Evolutionary conservation across 2,797 vertebrate species (phyloP).

Genomic region (Varecia variegata): DNA sequence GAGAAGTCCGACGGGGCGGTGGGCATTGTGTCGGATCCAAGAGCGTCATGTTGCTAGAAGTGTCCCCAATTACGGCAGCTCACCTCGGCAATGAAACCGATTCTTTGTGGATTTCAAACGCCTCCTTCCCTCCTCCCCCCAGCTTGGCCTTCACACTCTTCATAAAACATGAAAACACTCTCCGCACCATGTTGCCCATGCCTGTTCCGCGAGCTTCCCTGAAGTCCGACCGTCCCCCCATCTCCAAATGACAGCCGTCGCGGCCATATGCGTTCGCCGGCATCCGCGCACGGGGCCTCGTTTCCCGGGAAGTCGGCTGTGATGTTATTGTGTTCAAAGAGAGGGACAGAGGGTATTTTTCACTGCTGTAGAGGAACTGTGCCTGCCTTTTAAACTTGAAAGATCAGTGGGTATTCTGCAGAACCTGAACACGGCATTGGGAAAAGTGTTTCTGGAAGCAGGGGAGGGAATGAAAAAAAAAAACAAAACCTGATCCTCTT

Average conservation of each 20-base stretch:
- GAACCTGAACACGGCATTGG: background rate
- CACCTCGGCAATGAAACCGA: background rate
- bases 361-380: accelerated
- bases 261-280: background rate
- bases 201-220: accelerated
- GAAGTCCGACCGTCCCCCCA: background rate
- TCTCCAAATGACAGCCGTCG: background rate
- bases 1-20: background rate
- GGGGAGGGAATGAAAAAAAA: too few relatives aligned
- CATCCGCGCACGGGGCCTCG: background rate
- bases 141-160: conserved; percentile 58
- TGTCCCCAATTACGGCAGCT: background rate
- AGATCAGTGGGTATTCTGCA: background rate
- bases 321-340: conserved; percentile 43
- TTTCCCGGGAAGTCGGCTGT: background rate
- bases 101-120: conserved; percentile 29
- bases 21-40: background rate
- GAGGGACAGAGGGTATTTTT: background rate
- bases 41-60: background rate
- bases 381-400: conserved; percentile 37
- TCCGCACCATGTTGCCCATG: background rate
- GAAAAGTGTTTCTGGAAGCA: background rate
- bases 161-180: conserved; percentile 46
- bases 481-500: background rate
- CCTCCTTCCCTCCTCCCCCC: conserved; percentile 47